Percentiles rank a stretch among this genome's conserved stretches.
Evolutionary conservation across 2,888 invertebrate species (phyloP).

Genomic region (Mimas tiliae): DNA sequence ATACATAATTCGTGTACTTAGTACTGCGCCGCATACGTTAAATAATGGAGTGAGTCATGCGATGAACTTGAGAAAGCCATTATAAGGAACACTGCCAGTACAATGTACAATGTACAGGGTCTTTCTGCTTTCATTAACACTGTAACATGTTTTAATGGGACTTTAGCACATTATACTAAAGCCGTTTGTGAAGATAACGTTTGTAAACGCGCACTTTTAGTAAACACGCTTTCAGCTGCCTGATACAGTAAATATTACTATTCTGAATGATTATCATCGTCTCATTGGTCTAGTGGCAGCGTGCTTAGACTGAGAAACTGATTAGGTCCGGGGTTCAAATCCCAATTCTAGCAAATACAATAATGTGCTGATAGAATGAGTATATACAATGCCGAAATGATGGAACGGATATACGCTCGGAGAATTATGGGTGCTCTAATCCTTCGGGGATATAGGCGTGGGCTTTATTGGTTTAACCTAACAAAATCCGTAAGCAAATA

Average conservation of each 20-base stretch:
- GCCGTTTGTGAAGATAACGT: background rate
- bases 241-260: too few species aligned
- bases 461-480: background rate
- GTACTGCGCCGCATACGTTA: background rate
- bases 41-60: background rate
- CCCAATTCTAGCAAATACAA: too few species aligned
- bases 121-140: background rate
- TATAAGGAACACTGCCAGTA: background rate
- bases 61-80: conserved; percentile 1
- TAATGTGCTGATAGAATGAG: too few species aligned
- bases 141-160: background rate
- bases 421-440: background rate
- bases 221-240: too few species aligned
- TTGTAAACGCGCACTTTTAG: too few species aligned
- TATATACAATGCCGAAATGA: too few species aligned
- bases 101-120: background rate
- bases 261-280: too few species aligned
- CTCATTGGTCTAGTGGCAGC: too few species aligned
- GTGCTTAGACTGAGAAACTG: too few species aligned
- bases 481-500: too few species aligned
- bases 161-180: background rate
- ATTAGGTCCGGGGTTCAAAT: too few species aligned
- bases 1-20: too few species aligned
- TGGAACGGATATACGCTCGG: background rate
- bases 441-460: background rate